A percentile compares a stretch with the other conserved stretches of the same genome.
Evolutionary conservation across 1,140 invertebrate species (phyloP).

Genomic region (Anadara kagoshimensis): DNA sequence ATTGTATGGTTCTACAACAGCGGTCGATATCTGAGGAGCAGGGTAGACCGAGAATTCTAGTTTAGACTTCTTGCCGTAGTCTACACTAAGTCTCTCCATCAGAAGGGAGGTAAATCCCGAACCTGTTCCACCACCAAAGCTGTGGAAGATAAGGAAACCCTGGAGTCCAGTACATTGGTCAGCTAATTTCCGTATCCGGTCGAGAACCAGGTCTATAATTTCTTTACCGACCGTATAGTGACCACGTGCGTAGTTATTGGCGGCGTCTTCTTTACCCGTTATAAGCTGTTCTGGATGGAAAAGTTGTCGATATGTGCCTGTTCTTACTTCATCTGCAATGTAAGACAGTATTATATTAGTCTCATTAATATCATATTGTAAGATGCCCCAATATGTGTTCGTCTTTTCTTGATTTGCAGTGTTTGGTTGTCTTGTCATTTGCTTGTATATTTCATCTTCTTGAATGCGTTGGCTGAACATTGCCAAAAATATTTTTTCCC

Average conservation of each 20-base stretch:
- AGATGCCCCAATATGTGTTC: too few relatives aligned
- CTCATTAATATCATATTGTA: too few relatives aligned
- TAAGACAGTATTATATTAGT: too few relatives aligned
- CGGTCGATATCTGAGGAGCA: slow-evolving; percentile 70
- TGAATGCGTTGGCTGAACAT: too few relatives aligned
- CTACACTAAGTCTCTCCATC: slow-evolving; percentile 75
- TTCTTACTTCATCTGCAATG: slow-evolving; percentile 71
- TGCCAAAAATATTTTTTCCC: too few relatives aligned
- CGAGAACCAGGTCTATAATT: slow-evolving; percentile 74
- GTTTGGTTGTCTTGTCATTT: too few relatives aligned
- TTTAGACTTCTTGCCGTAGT: slow-evolving; percentile 88
- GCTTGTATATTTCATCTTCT: too few relatives aligned
- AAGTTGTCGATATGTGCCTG: background rate
- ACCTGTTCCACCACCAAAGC: slow-evolving; percentile 76
- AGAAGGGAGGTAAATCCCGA: slow-evolving; percentile 78
- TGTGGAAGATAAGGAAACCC: too few relatives aligned
- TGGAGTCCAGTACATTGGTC: too few relatives aligned
- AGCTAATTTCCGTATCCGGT: slow-evolving; percentile 33
- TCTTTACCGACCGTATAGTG: background rate
- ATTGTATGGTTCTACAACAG: slow-evolving; percentile 1
- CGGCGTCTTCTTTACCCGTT: slow-evolving; percentile 29
- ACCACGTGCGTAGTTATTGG: background rate
- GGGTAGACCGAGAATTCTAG: slow-evolving; percentile 92
- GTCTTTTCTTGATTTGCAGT: too few relatives aligned
- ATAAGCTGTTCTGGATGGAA: slow-evolving; percentile 1